A percentile compares a stretch with the other conserved stretches of the same genome.
Conservation (phyloP, 2,888 invertebrate species). For the Tachystola acroxantha region DNA sequence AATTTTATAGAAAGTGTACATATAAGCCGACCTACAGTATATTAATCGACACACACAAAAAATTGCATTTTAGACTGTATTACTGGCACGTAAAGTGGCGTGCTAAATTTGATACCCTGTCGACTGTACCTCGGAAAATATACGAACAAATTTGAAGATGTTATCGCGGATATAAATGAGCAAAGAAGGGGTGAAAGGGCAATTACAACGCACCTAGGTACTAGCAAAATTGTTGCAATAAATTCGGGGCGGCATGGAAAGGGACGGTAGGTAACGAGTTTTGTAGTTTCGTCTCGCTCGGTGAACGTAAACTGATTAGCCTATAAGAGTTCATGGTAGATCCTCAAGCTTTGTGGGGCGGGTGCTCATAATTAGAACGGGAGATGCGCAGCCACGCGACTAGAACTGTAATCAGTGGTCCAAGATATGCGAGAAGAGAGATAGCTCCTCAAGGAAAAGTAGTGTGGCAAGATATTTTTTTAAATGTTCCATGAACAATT, state of each 20-base stretch:
- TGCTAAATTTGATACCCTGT: too few relatives aligned
- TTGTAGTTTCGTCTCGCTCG: conserved; percentile 17
- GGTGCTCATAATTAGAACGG: conserved; percentile 67
- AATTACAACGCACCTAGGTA: conserved; percentile 33
- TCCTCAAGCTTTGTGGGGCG: conserved; percentile 42
- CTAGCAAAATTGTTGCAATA: conserved; percentile 17
- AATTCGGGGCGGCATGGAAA: conserved; percentile 15
- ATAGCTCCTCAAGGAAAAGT: too few relatives aligned
- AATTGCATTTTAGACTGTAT: too few relatives aligned
- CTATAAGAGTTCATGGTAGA: conserved; percentile 20
- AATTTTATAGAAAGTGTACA: too few relatives aligned
- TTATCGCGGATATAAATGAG: conserved; percentile 42
- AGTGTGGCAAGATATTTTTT: too few relatives aligned
- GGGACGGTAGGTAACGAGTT: conserved; percentile 15
- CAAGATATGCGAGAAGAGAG: conserved; percentile 24
- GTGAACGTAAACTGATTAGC: conserved; percentile 16
- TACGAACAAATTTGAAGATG: conserved; percentile 37
- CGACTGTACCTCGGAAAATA: too few relatives aligned
- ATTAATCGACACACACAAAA: too few relatives aligned
- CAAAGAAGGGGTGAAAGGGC: conserved; percentile 46
- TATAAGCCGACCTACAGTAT: too few relatives aligned
- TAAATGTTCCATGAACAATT: too few relatives aligned
- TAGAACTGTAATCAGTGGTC: conserved; percentile 43
- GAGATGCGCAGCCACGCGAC: conserved; percentile 71
- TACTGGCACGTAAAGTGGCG: too few relatives aligned